Evolutionary conservation across 2,113 vertebrate species (phyloP), one percentile per base, ranked within the genome.

Genomic region (Osmerus mordax): DNA sequence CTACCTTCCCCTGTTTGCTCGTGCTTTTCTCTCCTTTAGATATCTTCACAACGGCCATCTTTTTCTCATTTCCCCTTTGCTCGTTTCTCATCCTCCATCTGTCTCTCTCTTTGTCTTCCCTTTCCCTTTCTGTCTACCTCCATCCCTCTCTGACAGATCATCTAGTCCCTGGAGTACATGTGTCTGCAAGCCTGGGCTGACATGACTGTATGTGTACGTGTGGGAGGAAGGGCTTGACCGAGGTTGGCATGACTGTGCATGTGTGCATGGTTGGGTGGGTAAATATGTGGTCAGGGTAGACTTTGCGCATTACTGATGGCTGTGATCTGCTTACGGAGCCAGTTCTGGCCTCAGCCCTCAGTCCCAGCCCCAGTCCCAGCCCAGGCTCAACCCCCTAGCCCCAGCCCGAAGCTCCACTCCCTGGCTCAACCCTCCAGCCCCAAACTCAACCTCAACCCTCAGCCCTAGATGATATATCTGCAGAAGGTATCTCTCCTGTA

Each of bases 21-120:
- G 41, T 76, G 71, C 5, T 67, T 70, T 58, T 1, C 53, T 74
- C 79, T 81, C 63, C 74, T 85, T 81, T 82, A 69, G 70, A 81
- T 55, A 3, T 23, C 72, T 55, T 60, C 58, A 55, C 32, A 51
- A 16, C 11, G n/a, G 3, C 51, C 23, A 67, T 28, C 67, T 65
- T 66, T 78, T 29, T 19, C 54, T 59, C 36, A 12, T 77, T 76
- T 41, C 69, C 52, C 54, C 72, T 76, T 61, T 16, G 28, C 28
- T 63, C 23, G 62, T 55, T 62, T 59, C 28, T 58, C 66, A 55
- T 70, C 19, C 78, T 65, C 76, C 72, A 14, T 25, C 51, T 67
- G 70, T 79, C 25, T 80, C 73, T 72, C 36, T 81, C 82, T 79
- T 82, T 80, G 78, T 67, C 71, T 83, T 84, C 81, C 67, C 59